A percentile compares a stretch with the other conserved stretches of the same genome.
Conservation (phyloP, 1,140 invertebrate species). For the Sinella curviseta region DNA sequence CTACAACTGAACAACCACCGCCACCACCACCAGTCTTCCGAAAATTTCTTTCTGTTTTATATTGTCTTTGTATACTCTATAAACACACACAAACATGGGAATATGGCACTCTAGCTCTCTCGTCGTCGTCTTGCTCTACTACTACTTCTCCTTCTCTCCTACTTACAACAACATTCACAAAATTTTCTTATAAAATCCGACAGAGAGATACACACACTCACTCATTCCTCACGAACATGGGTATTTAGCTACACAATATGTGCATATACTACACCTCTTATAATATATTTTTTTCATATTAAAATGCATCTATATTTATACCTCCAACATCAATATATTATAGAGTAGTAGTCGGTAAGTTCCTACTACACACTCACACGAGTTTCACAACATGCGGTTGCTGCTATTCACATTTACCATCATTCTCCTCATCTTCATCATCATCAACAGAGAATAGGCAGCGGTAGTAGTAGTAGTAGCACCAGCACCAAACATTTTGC, state of each 20-base stretch:
- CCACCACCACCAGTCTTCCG: no score
- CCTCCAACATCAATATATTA: no score
- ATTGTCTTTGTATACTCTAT: not conserved
- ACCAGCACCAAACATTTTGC: not conserved
- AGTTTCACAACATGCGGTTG: constrained; percentile 19
- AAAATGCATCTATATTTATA: no score
- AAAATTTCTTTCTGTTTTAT: not conserved
- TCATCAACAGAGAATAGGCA: not conserved
- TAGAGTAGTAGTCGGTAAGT: not conserved
- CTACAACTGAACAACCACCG: not conserved
- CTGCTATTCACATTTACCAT: not conserved
- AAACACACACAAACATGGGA: not conserved
- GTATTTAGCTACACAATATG: no score
- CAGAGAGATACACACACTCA: not conserved
- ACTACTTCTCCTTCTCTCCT: not conserved
- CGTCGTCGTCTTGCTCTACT: no score
- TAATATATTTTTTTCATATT: no score
- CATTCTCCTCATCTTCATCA: not conserved
- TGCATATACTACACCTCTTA: no score
- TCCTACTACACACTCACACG: not conserved
- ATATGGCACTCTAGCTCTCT: no score
- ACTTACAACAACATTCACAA: not conserved
- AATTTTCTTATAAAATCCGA: not conserved
- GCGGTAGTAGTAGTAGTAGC: not conserved
- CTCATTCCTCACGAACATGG: no score